A percentile compares a stretch with the other conserved stretches of the same genome.
phyloP scores from a whole-genome alignment of 2,113 vertebrate genomes.

The Pholis gunnellus region DNA sequence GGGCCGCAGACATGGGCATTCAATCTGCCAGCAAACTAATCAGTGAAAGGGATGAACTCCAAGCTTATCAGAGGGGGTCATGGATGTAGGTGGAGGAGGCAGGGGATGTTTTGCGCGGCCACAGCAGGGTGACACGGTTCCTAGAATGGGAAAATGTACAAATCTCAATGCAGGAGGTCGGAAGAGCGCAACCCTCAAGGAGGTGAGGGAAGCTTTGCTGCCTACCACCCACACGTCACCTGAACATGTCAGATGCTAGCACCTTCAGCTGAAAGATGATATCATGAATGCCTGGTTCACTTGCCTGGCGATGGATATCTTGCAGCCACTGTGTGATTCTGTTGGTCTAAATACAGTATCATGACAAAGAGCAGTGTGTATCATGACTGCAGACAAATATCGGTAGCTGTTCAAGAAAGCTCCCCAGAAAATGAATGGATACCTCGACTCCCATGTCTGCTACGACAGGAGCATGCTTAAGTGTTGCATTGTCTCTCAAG shows the following conservation, averaged over 20 bases:
- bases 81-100: constrained; percentile 77
- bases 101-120: constrained; percentile 70
- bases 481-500: constrained; percentile 66
- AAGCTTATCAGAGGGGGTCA: constrained; percentile 77
- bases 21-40: constrained; percentile 83
- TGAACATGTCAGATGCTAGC: constrained; percentile 63
- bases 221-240: constrained; percentile 70
- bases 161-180: constrained; percentile 70
- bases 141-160: constrained; percentile 68
- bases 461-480: constrained; percentile 45
- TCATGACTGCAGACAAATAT: constrained; percentile 1
- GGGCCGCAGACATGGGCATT: constrained; percentile 73
- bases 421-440: neutral
- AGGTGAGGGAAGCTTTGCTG: constrained; percentile 73
- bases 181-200: constrained; percentile 71
- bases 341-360: constrained; percentile 39
- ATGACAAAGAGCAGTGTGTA: constrained; percentile 17
- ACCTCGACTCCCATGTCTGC: constrained; percentile 15
- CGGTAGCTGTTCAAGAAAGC: constrained; percentile 22
- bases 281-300: constrained; percentile 71
- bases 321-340: constrained; percentile 38
- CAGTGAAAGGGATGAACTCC: constrained; percentile 81
- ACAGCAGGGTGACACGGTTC: constrained; percentile 67
- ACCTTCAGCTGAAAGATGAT: constrained; percentile 72
- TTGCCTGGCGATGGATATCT: constrained; percentile 58